Base-by-base conservation (phyloP, 2,888 invertebrate genomes). In the Lumbricus terrestris region DNA sequence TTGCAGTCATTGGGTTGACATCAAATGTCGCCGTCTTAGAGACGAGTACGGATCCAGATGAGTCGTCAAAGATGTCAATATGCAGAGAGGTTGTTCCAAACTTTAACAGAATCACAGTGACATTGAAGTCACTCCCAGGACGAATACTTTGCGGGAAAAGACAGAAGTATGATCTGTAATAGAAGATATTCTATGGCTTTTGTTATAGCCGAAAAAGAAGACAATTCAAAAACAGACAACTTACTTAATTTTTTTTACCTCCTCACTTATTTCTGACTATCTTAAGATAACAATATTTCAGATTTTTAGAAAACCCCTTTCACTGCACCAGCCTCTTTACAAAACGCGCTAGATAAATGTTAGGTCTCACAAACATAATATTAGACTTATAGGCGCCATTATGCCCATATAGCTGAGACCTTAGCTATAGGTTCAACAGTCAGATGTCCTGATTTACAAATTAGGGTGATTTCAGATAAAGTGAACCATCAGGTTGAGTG, bases 81-180 rank as follows among this genome's bases (percentile, higher is more conserved):
- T 35, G 16, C 35, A 85, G 11, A 85, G 33, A 35, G 85, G 23
- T 37, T 6, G 0, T 34, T 35, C 85, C 85, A 5, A 0, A 0
- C 35, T 23, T 35, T 34, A 16, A 37, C 85, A 85, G 85, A 6
- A 35, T 85, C 34, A 85, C 8, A 23, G 35, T 85, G 20, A 37
- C 13, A 33, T 37, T 23, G 20, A 85, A 33, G 34, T 85, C 85
- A 34, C 20, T 16, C 35, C 85, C 85, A 37, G 85, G 85, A 11
- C 85, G 85, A 85, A 85, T 85, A 37, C 5, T 35, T 85, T 85
- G 35, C 23, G 85, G 85, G 20, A 85, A 85, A 85, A 85, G 85
- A 85, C 85, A 85, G 37, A 85, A 18, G 85, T 85, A 85, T 20
- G 85, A 35, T 85, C 85, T 85, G 85, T 2, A 85, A 34, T 35